A percentile compares a stretch with the other conserved stretches of the same genome.
Evolutionary conservation across 2,113 vertebrate genomes (phyloP).

Genomic region (Mesitornis unicolor): DNA sequence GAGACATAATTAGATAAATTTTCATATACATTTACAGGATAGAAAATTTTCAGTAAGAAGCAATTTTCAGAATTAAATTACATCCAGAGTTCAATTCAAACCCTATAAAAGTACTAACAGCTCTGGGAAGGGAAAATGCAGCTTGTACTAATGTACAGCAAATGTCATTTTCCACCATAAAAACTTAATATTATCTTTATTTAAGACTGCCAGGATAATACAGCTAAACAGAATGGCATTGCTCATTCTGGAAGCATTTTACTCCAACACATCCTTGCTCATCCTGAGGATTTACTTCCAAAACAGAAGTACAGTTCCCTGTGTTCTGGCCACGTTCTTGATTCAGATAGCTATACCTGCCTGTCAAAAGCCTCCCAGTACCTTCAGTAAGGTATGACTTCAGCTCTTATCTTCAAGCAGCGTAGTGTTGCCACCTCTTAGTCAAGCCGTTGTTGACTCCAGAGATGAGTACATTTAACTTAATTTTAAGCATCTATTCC

Average conservation of each 20-base stretch:
- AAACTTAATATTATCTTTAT: background rate
- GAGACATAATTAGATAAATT: background rate
- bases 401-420: background rate
- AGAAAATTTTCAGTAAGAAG: background rate
- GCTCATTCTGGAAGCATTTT: background rate
- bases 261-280: background rate
- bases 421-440: background rate
- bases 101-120: background rate
- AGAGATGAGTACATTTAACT: background rate
- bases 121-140: background rate
- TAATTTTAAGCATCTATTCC: background rate
- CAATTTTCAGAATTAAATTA: background rate
- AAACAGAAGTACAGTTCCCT: background rate
- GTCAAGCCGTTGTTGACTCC: background rate
- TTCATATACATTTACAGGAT: background rate
- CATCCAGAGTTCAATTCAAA: background rate
- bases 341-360: background rate
- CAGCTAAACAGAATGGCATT: background rate
- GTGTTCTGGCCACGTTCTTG: background rate
- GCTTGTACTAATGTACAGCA: background rate
- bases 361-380: background rate
- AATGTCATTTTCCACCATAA: background rate
- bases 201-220: background rate
- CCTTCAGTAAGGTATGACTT: background rate
- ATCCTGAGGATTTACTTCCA: background rate